phyloP scores from a whole-genome alignment of 2,888 invertebrate species.

The Sinelater perroti region DNA sequence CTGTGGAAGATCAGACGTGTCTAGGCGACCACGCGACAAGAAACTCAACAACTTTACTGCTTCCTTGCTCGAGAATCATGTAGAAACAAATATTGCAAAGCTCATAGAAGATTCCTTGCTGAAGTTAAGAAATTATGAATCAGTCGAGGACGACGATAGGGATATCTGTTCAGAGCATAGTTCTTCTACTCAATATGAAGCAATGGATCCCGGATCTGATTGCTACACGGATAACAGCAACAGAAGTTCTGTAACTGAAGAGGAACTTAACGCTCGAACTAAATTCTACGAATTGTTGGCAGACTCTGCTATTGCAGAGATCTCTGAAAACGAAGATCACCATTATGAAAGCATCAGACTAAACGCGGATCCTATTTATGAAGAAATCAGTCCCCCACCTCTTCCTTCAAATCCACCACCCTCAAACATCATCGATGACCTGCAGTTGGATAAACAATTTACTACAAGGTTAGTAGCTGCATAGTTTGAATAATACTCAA shows the following conservation, averaged over 20 bases:
- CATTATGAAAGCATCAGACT: slow-evolving; percentile 77
- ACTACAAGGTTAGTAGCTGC: slow-evolving; percentile 66
- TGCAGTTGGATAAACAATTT: slow-evolving; percentile 76
- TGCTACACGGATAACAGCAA: slow-evolving; percentile 73
- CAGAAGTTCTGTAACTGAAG: slow-evolving; percentile 64
- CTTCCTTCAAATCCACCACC: slow-evolving; percentile 82
- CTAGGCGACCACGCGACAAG: slow-evolving; percentile 57
- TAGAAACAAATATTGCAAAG: slow-evolving; percentile 62
- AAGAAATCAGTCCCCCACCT: slow-evolving; percentile 83
- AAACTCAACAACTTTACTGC: slow-evolving; percentile 58
- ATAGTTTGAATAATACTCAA: background rate
- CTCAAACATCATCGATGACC: slow-evolving; percentile 67
- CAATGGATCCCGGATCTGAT: slow-evolving; percentile 78
- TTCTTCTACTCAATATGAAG: slow-evolving; percentile 76
- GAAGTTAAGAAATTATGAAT: slow-evolving; percentile 62
- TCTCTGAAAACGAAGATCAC: slow-evolving; percentile 73
- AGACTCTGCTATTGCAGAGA: slow-evolving; percentile 74
- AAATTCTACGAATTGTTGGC: slow-evolving; percentile 79
- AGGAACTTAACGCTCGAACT: slow-evolving; percentile 70
- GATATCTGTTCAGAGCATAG: slow-evolving; percentile 63
- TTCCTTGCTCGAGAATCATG: slow-evolving; percentile 68
- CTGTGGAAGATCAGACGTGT: slow-evolving; percentile 70
- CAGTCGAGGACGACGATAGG: slow-evolving; percentile 47
- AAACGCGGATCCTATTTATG: slow-evolving; percentile 78
- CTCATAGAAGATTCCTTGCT: slow-evolving; percentile 74